Conservation (phyloP, 2,888 invertebrate genomes). For the Microctonus aethiopoides region DNA sequence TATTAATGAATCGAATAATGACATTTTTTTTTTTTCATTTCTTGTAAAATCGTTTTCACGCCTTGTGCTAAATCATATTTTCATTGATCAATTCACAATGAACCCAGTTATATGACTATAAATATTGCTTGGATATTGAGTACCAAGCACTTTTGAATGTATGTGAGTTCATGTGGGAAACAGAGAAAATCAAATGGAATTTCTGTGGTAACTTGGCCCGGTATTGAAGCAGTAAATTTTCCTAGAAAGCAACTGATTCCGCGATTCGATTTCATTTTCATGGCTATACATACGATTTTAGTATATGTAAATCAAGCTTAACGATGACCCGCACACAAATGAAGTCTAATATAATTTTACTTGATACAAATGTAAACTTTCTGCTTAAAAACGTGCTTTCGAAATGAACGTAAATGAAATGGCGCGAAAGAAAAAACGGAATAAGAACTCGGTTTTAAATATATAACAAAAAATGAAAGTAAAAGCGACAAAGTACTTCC, state of each 20-base stretch:
- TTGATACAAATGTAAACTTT: not conserved
- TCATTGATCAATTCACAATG: not conserved
- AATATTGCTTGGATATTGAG: not conserved
- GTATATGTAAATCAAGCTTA: slow-evolving; percentile 13
- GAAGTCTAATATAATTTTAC: not conserved
- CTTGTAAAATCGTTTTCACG: not conserved
- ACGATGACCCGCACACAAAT: slow-evolving; percentile 4
- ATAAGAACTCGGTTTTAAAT: not conserved
- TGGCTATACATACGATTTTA: not conserved
- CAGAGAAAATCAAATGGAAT: slow-evolving; percentile 3
- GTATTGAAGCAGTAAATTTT: slow-evolving; percentile 19
- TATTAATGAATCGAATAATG: not conserved
- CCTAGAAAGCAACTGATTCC: not conserved
- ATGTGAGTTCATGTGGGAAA: not conserved
- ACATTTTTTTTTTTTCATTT: not conserved
- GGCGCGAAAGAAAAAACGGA: not conserved
- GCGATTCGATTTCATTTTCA: slow-evolving; percentile 7
- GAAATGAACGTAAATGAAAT: not conserved
- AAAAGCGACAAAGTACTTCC: not conserved
- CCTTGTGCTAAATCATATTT: not conserved
- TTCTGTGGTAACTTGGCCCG: not conserved
- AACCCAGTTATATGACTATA: not conserved
- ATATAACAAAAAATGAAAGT: not conserved
- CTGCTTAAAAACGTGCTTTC: not conserved
- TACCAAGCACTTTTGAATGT: not conserved